Conservation (phyloP, 2,888 invertebrate species). For the Diarsia dahlii region DNA sequence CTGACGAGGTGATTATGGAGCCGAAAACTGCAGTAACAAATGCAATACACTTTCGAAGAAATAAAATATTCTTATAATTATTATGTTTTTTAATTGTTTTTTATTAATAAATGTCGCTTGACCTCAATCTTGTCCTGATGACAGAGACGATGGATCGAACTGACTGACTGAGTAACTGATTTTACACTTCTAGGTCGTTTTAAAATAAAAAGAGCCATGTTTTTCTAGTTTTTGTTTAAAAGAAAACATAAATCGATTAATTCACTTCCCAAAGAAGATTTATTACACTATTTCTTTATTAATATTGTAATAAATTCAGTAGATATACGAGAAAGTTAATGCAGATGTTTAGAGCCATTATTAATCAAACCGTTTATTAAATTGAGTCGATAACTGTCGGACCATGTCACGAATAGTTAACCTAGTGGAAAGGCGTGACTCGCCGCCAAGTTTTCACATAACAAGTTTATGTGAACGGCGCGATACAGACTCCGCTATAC, state of each 20-base stretch:
- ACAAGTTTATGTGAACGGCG: conserved; percentile 35
- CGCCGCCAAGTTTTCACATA: conserved; percentile 19
- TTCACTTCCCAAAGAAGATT: neutral
- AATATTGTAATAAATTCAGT: conserved; percentile 37
- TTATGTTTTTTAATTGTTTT: no score
- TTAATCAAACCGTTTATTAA: conserved; percentile 52
- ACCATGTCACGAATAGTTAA: conserved; percentile 43
- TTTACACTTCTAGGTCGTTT: no score
- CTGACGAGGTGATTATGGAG: no score
- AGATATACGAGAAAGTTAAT: conserved; percentile 51
- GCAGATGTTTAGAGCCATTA: conserved; percentile 53
- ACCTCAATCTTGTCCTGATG: no score
- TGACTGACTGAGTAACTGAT: no score
- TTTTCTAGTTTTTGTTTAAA: neutral
- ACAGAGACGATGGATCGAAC: no score
- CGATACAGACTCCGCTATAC: neutral
- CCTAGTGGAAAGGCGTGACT: conserved; percentile 10
- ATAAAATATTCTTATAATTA: no score
- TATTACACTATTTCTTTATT: conserved; percentile 4
- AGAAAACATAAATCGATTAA: neutral
- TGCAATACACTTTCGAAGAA: no score
- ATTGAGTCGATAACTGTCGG: conserved; percentile 46
- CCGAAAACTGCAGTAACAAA: no score
- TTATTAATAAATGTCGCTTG: no score
- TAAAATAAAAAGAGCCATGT: no score